Evolutionary conservation across 2,888 invertebrate species (phyloP).

Genomic region (Melanchra persicariae): DNA sequence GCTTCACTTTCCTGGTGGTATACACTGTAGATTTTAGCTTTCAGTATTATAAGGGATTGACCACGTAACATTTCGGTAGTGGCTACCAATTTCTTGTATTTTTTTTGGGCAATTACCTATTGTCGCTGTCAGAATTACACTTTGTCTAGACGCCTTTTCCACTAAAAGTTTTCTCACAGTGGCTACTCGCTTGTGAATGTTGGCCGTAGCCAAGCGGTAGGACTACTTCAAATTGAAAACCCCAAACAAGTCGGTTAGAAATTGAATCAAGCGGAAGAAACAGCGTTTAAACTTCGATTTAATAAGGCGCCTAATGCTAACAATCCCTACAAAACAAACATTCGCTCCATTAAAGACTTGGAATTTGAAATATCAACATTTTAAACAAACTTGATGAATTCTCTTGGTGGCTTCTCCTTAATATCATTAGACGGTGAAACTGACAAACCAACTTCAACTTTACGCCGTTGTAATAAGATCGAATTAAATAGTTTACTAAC

Average conservation of each 20-base stretch:
- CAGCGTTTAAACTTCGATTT: slow-evolving; percentile 66
- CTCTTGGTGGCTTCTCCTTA: slow-evolving; percentile 33
- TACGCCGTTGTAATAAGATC: slow-evolving; percentile 39
- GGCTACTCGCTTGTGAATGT: no score
- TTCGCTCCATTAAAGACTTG: slow-evolving; percentile 74
- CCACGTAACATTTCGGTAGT: no score
- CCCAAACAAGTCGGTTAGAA: slow-evolving; percentile 38
- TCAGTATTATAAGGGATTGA: no score
- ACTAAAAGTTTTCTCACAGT: not conserved
- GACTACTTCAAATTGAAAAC: slow-evolving; percentile 38
- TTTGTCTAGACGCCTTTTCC: no score
- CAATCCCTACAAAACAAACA: slow-evolving; percentile 70
- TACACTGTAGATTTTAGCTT: no score
- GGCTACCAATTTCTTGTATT: no score
- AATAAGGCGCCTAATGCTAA: slow-evolving; percentile 65
- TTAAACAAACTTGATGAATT: slow-evolving; percentile 74
- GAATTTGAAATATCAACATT: slow-evolving; percentile 78
- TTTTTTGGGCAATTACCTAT: no score
- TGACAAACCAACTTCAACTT: slow-evolving; percentile 52
- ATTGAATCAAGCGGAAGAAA: slow-evolving; percentile 61
- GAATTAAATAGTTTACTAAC: slow-evolving; percentile 38
- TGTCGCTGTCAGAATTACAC: no score
- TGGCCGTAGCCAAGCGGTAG: not conserved
- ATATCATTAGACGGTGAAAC: not conserved
- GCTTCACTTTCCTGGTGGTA: no score